Percentiles rank a stretch among this genome's conserved stretches.
Conservation (phyloP, 2,797 vertebrate genomes). For the Leptatherina wallacei region DNA sequence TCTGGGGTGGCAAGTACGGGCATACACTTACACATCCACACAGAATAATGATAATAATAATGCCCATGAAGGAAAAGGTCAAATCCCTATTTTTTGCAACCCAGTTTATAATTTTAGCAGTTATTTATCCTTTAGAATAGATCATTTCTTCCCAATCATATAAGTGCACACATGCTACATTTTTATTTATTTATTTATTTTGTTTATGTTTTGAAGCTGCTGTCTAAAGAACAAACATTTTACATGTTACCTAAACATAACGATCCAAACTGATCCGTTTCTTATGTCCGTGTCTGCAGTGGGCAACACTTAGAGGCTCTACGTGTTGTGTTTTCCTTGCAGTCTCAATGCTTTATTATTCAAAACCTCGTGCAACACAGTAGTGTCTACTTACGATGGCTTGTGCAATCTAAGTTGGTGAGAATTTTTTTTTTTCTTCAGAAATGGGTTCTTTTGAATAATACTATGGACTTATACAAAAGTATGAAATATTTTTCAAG, state of each 20-base stretch:
- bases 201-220: too few relatives aligned
- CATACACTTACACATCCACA: conserved; percentile 14
- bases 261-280: not conserved
- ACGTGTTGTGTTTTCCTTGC: not conserved
- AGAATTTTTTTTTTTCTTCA: not conserved
- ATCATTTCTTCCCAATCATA: too few relatives aligned
- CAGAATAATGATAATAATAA: not conserved
- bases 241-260: not conserved
- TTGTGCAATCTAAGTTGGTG: not conserved
- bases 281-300: not conserved
- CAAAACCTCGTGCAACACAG: not conserved
- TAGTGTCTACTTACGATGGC: not conserved
- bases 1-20: conserved; percentile 98
- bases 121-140: not conserved
- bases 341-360: not conserved
- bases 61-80: not conserved
- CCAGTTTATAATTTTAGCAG: not conserved
- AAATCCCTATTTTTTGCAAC: not conserved
- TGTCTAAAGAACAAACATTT: too few relatives aligned
- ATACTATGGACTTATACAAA: not conserved
- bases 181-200: too few relatives aligned
- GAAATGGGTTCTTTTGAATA: not conserved
- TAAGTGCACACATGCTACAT: too few relatives aligned
- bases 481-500: not conserved
- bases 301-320: not conserved